Conservation (phyloP, 2,113 vertebrate species). For the Dryoscopus gambensis region DNA sequence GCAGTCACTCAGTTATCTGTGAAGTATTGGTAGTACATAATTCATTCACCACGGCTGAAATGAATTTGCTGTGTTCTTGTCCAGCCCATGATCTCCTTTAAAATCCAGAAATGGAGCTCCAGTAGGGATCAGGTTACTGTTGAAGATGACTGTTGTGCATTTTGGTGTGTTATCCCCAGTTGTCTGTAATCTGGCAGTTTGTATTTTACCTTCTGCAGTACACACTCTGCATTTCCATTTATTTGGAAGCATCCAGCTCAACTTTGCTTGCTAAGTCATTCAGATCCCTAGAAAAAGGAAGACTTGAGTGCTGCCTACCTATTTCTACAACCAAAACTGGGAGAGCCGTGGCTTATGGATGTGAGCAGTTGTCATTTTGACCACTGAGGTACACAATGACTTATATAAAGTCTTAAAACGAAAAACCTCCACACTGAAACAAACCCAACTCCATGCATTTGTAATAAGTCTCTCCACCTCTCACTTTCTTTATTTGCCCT, state of each 20-base stretch:
- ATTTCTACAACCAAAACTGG: not conserved
- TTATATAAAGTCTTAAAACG: not conserved
- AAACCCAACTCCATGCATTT: not conserved
- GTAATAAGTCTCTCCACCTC: constrained; percentile 45
- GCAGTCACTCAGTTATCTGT: not conserved
- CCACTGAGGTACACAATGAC: not conserved
- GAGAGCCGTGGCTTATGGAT: not conserved
- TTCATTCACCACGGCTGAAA: not conserved
- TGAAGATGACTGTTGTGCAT: not conserved
- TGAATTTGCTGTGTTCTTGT: not conserved
- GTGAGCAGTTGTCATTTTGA: not conserved
- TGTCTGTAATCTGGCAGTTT: not conserved
- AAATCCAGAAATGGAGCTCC: not conserved
- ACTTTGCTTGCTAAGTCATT: not conserved
- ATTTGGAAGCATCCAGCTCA: not conserved
- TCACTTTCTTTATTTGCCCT: constrained; percentile 65
- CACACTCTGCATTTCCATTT: rapidly evolving
- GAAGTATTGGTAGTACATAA: not conserved
- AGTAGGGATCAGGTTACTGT: not conserved
- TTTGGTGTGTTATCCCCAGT: not conserved
- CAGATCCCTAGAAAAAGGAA: not conserved
- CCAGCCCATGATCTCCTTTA: not conserved
- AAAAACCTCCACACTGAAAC: not conserved
- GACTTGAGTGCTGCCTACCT: not conserved
- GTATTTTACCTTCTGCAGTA: not conserved